Conservation (phyloP, 2,797 vertebrate genomes). For the Saxicola maurus region DNA sequence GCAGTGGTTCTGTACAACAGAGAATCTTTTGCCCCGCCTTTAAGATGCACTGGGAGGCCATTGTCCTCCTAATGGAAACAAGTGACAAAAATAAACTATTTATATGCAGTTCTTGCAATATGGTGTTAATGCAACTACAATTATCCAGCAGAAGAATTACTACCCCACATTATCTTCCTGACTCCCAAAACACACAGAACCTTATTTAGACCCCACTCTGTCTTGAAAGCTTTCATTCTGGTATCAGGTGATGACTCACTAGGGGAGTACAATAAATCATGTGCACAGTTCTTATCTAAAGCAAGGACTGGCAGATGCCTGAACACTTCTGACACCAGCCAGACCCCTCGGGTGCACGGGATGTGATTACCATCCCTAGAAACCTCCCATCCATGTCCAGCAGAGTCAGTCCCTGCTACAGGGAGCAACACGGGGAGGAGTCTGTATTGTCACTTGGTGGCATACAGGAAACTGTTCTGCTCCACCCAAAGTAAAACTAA, state of each 20-base stretch:
- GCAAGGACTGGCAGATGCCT: not conserved
- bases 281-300: not conserved
- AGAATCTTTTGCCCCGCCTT: constrained; percentile 79
- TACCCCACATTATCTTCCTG: not conserved
- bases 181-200: not conserved
- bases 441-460: not conserved
- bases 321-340: not conserved
- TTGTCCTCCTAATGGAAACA: constrained; percentile 82
- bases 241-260: not conserved
- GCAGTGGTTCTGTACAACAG: constrained; percentile 84
- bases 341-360: accelerated
- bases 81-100: not conserved
- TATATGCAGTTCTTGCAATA: not conserved
- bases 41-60: constrained; percentile 86
- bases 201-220: not conserved
- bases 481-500: not conserved
- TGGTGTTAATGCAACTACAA: not conserved
- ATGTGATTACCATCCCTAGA: not conserved
- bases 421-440: not conserved
- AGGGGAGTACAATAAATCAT: not conserved
- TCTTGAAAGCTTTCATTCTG: not conserved
- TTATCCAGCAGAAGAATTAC: not conserved
- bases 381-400: not conserved
- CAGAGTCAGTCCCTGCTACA: not conserved
- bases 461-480: not conserved